Percentiles rank a stretch among this genome's conserved stretches.
Evolutionary conservation across 2,888 invertebrate genomes (phyloP).

Genomic region (Schizaphis graminum): DNA sequence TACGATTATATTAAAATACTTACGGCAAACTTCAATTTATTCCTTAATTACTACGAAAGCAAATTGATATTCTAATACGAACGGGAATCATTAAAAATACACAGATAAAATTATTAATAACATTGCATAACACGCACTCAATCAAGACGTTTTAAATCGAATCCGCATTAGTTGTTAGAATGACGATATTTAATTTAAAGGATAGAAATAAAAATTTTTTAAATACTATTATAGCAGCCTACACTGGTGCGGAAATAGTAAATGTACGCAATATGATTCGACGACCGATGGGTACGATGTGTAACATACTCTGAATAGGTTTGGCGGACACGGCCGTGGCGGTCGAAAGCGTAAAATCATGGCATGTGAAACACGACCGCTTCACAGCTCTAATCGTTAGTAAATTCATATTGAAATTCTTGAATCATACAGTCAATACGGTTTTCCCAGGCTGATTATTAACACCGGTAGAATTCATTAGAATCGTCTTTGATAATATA

Average conservation of each 20-base stretch:
- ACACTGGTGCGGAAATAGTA: not conserved
- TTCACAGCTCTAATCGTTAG: not conserved
- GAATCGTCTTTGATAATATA: constrained; percentile 44
- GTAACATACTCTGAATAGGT: not conserved
- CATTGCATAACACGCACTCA: not conserved
- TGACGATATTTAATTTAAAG: not conserved
- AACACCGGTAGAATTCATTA: constrained; percentile 12
- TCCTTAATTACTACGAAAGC: not conserved
- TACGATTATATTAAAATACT: constrained; percentile 3
- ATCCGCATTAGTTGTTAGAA: not conserved
- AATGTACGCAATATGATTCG: not conserved
- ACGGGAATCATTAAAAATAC: not conserved
- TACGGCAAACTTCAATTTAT: not conserved
- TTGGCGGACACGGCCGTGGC: constrained; percentile 15
- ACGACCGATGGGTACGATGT: constrained; percentile 2
- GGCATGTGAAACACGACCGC: not conserved
- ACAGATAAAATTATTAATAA: not conserved
- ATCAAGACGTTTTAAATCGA: not conserved
- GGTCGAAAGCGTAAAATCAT: constrained; percentile 22
- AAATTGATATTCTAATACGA: not conserved
- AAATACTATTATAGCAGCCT: not conserved
- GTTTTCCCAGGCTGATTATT: constrained; percentile 39
- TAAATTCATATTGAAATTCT: constrained; percentile 33
- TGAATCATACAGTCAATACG: not conserved
- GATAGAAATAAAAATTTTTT: not conserved